Conservation (phyloP, 2,888 invertebrate species). For the Ophion obscuratus region DNA sequence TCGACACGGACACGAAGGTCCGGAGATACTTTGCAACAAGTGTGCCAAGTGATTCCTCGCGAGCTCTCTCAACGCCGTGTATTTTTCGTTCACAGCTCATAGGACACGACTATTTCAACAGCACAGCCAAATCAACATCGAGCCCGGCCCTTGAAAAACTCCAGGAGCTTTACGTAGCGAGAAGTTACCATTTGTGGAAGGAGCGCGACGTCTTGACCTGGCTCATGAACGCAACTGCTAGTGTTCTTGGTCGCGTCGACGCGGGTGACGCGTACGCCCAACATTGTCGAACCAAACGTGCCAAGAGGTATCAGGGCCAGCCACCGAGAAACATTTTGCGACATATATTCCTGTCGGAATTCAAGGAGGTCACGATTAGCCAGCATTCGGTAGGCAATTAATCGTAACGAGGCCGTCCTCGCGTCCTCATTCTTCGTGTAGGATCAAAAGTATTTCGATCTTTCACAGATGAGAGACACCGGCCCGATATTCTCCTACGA, state of each 20-base stretch:
- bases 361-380: conserved; percentile 87
- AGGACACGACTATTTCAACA: conserved; percentile 82
- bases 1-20: conserved; percentile 88
- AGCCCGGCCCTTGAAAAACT: conserved; percentile 89
- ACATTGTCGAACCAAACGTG: conserved; percentile 87
- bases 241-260: conserved; percentile 88
- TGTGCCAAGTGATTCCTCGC: background rate
- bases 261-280: conserved; percentile 86
- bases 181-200: conserved; percentile 92
- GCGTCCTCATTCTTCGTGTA: background rate
- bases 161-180: conserved; percentile 89
- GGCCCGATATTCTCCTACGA: conserved; percentile 90
- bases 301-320: conserved; percentile 87
- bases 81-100: conserved; percentile 72
- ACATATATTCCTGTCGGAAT: conserved; percentile 90
- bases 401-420: background rate
- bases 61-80: background rate
- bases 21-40: background rate
- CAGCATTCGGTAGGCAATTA: conserved; percentile 85
- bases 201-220: conserved; percentile 90
- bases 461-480: conserved; percentile 84
- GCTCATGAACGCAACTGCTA: conserved; percentile 90
- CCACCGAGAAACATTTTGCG: conserved; percentile 88
- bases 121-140: conserved; percentile 84
- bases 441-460: conserved; percentile 49